These are phyloP conservation scores for Leucoraja ocellata DNA, from an alignment of 2,797 vertebrate genomes.

Conservation along the genomic window DNA sequence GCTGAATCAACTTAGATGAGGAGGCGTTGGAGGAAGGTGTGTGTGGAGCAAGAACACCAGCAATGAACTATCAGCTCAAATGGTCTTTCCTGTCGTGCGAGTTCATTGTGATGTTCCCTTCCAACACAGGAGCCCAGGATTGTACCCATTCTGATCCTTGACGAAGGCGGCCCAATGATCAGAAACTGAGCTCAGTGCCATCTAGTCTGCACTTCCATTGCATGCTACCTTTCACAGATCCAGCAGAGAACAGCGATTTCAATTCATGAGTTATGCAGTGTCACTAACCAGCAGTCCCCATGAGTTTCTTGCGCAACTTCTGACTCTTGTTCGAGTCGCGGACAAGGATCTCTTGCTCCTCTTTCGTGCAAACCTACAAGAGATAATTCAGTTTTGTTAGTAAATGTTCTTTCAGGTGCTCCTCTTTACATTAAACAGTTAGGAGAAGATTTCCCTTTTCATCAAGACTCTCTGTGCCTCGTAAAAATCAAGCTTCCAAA, in stretches of 20 bases:
- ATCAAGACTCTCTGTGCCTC: background rate
- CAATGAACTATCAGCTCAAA: no score
- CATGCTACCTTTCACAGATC: background rate
- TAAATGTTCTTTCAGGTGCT: background rate
- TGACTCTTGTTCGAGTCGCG: constrained; percentile 97
- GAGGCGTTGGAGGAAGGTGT: no score
- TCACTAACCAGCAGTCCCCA: constrained; percentile 68
- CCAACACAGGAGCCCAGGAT: background rate
- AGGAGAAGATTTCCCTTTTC: background rate
- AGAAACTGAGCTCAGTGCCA: background rate
- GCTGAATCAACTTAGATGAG: no score
- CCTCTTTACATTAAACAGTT: background rate
- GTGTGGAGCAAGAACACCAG: background rate
- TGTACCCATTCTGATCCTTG: background rate
- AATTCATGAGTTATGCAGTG: background rate
- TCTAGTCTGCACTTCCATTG: background rate
- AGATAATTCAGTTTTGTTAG: background rate
- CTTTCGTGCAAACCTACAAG: constrained; percentile 83
- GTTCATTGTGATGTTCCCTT: background rate
- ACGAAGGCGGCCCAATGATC: background rate
- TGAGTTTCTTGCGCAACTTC: constrained; percentile 86
- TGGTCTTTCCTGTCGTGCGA: background rate
- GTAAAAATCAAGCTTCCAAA: background rate
- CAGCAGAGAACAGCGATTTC: background rate
- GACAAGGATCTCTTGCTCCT: constrained; percentile 87